Evolutionary conservation across 2,113 vertebrate genomes (phyloP).

Genomic region (Tiliqua scincoides): DNA sequence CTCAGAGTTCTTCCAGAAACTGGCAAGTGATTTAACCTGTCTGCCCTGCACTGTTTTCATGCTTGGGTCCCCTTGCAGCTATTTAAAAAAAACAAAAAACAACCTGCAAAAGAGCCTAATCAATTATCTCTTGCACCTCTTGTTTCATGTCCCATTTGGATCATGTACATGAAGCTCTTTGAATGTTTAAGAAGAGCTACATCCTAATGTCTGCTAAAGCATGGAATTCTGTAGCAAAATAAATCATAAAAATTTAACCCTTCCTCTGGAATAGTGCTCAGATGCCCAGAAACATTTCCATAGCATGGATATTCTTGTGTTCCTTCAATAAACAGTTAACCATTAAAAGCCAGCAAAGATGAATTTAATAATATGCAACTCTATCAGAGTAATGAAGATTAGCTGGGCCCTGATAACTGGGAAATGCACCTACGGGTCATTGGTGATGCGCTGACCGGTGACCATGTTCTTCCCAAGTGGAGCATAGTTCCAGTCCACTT

Average conservation of each 20-base stretch:
- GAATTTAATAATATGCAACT: not conserved
- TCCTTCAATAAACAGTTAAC: constrained; percentile 42
- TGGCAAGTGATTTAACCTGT: not conserved
- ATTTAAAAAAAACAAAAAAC: too few relatives aligned
- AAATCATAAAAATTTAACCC: rapidly evolving
- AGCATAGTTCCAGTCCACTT: constrained; percentile 77
- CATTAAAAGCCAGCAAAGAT: constrained; percentile 55
- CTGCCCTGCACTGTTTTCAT: not conserved
- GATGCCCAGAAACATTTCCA: not conserved
- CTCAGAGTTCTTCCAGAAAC: not conserved
- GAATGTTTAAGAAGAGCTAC: too few relatives aligned
- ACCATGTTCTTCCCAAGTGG: constrained; percentile 69
- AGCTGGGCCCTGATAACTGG: not conserved
- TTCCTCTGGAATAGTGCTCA: rapidly evolving
- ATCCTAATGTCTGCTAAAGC: too few relatives aligned
- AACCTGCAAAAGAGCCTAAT: too few relatives aligned
- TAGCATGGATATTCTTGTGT: constrained; percentile 3
- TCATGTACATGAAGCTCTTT: too few relatives aligned
- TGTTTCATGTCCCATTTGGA: too few relatives aligned
- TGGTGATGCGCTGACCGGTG: constrained; percentile 45
- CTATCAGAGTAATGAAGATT: not conserved
- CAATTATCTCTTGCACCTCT: too few relatives aligned
- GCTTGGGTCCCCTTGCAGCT: too few relatives aligned
- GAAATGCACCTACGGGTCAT: constrained; percentile 56
- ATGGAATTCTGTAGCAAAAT: not conserved